Base-by-base conservation (phyloP, 35 echinoderm and acorn worm species). In the Holothuria glaberrima region DNA sequence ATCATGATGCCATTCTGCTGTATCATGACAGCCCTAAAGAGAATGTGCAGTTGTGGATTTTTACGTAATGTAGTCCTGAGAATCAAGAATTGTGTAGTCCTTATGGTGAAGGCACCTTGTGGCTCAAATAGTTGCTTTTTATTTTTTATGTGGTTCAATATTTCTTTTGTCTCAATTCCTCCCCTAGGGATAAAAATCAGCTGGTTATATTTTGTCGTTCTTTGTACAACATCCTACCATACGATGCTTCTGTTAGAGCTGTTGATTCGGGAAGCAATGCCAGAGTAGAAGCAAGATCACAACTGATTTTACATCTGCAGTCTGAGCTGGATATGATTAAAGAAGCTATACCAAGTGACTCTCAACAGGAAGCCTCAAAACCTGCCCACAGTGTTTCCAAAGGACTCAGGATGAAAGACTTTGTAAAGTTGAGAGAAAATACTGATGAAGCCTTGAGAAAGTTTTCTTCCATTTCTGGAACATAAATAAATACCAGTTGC, bases 151-250 rank as follows among this genome's bases (percentile, higher is more conserved):
- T 14, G 12, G 16, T 54, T 54, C 16, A 54, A 17, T 54, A 5
- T 54, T 17, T 54, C 50, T 54, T 54, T 54, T 78, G 41, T 48
- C 50, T 28, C 12, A 9, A 17, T 75, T n/a, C n/a, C 50, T 16
- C 50, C 3, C n/a, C 66, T 29, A 78, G 74, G 74, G 41, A 52
- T 78, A 78, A 33, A 48, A 12, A 50, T n/a, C 74, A 78, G 38
- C 74, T 78, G 74, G n/a, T 48, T 35, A 27, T 78, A 48, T 78
- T 78, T 33, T 48, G 44, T 22, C 74, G 74, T 22, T n/a, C 9
- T 9, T 27, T 78, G n/a, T 78, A 26, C 38, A 41, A n/a, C 41
- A 50, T 78, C 74, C 74, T 78, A 10, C 74, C 74, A 48, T 78
- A 16, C 21, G 74, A 78, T 27, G 36, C 74, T 27, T 19, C 74